Percentiles rank a stretch among this genome's conserved stretches.
Conservation (phyloP, 2,888 invertebrate genomes). For the Lepidocyrtinus sp. region DNA sequence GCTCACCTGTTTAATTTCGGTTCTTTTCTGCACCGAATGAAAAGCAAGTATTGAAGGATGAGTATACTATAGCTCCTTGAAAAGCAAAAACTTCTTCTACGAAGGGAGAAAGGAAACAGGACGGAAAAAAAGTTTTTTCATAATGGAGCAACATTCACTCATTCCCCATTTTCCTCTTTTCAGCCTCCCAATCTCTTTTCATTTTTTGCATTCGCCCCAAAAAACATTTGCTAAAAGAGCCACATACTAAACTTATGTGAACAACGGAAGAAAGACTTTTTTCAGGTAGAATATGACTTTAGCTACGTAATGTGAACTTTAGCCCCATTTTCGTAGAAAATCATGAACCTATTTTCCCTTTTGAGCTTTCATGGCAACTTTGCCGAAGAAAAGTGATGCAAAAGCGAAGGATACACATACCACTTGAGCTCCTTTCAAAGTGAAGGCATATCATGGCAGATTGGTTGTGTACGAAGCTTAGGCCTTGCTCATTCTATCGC, state of each 20-base stretch:
- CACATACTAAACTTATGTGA: background rate
- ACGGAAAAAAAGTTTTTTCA: constrained; percentile 19
- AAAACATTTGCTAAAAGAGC: background rate
- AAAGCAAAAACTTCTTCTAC: background rate
- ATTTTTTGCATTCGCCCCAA: background rate
- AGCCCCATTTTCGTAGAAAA: background rate
- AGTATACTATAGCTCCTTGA: background rate
- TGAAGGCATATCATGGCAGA: background rate
- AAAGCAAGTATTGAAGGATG: background rate
- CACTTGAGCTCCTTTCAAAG: constrained; percentile 17
- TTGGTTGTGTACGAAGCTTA: background rate
- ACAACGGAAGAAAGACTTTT: background rate
- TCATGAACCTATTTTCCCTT: constrained; percentile 18
- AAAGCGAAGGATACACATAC: background rate
- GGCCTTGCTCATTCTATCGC: background rate
- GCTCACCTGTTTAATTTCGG: constrained; percentile 6
- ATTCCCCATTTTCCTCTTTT: constrained; percentile 14
- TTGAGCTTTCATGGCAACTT: constrained; percentile 27
- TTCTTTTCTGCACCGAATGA: background rate
- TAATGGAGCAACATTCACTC: constrained; percentile 32
- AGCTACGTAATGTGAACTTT: constrained; percentile 28
- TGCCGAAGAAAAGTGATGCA: background rate
- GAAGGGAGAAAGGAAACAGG: constrained; percentile 15
- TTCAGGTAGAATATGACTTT: constrained; percentile 13
- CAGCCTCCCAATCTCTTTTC: background rate